Evolutionary conservation across 2,888 invertebrate species (phyloP), one percentile per base, ranked within the genome.

Genomic region (Plusia festucae): DNA sequence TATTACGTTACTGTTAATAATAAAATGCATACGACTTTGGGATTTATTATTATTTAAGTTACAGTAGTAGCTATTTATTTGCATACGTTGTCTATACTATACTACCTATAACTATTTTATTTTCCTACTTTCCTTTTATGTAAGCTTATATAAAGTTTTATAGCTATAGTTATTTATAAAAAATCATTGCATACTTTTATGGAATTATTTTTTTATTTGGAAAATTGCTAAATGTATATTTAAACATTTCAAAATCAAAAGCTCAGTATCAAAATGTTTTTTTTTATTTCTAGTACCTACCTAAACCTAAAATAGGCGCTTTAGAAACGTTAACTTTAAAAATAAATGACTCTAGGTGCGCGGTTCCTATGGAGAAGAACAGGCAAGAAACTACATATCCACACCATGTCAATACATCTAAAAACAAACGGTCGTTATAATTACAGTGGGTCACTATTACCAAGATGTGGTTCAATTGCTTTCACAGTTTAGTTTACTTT

Each of bases 1-100:
- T 24, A 59, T 54, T 54, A 18, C 51, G 64, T 64, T 56, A 79
- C 71, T 73, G 64, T 64, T 56, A 79, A 75, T 73, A 65, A 62
- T 65, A 59, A 15, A 15, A 24, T 24, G 20, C 53, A 46, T 44
- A 15, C 7, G 0, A 49, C 34, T 74, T 57, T 60, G 52, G 59
- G 46, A 61, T 53, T 78, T 68, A 68, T 67, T 40, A n/a, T 40
- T 40, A 40, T 40, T 40, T n/a, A n/a, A 1, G n/a, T 40, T 40
- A n/a, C 5, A 7, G 40, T 0, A 7, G 40, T 0, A 40, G n/a
- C 40, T n/a, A n/a, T 40, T 40, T 40, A 40, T n/a, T 6, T 40
- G n/a, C n/a, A 52, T 40, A 30, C 5, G 24, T 4, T 20, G 8
- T 60, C n/a, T n/a, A n/a, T n/a, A n/a, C n/a, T n/a, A n/a, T n/a